Evolutionary conservation across 1,140 invertebrate genomes (phyloP).

Genomic region (Drosophila nebulosa): DNA sequence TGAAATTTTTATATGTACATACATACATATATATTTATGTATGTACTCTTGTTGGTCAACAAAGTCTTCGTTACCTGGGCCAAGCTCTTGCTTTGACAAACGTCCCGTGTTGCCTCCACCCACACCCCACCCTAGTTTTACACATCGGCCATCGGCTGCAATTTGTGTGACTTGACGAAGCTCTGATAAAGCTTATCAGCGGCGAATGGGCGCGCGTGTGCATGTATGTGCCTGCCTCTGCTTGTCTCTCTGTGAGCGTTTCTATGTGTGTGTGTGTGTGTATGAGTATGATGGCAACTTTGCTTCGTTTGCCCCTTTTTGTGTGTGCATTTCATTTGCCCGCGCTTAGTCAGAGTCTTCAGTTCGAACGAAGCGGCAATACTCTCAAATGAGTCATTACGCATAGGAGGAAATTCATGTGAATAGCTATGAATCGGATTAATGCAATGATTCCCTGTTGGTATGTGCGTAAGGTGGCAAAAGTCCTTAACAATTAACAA

Average conservation of each 20-base stretch:
- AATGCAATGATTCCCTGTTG: conserved; percentile 67
- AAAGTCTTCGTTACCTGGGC: neutral
- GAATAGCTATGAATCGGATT: conserved; percentile 47
- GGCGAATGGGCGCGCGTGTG: neutral
- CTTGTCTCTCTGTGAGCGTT: neutral
- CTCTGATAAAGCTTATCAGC: conserved; percentile 1
- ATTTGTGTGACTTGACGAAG: conserved; percentile 1
- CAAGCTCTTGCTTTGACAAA: neutral
- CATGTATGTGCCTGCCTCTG: neutral
- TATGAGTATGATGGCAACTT: conserved; percentile 6
- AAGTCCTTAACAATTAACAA: neutral
- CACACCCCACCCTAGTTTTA: neutral
- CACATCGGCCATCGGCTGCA: neutral
- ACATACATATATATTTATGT: neutral
- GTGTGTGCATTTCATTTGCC: conserved; percentile 34
- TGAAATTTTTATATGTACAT: neutral
- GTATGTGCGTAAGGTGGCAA: conserved; percentile 17
- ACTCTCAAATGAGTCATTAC: conserved; percentile 53
- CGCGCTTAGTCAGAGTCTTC: conserved; percentile 47
- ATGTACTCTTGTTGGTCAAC: neutral
- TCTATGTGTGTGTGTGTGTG: neutral
- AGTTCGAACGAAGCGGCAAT: conserved; percentile 26
- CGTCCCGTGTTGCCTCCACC: neutral
- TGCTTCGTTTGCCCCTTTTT: conserved; percentile 23
- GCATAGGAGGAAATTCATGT: neutral